Percentiles rank a stretch among this genome's conserved stretches.
Conservation (phyloP, 1,140 invertebrate genomes). For the Acromyrmex heyeri region DNA sequence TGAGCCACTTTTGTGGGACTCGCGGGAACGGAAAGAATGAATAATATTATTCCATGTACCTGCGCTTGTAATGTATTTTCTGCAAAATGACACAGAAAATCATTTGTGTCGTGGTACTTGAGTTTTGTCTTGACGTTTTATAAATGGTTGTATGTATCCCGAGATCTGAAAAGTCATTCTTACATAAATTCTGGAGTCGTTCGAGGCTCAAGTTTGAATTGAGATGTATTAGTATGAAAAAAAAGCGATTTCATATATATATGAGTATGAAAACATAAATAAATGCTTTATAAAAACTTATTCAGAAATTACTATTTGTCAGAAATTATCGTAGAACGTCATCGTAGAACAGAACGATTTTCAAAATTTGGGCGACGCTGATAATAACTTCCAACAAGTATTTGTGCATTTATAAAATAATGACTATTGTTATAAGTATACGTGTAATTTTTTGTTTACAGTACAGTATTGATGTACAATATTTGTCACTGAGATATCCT, state of each 20-base stretch:
- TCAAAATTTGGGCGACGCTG: no score
- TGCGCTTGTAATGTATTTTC: neutral
- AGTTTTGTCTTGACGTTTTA: conserved; percentile 28
- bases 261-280: neutral
- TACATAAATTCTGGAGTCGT: neutral
- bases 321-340: no score
- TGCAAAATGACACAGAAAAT: conserved; percentile 6
- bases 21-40: neutral
- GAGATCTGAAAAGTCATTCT: neutral
- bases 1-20: neutral
- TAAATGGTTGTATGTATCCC: neutral
- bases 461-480: no score
- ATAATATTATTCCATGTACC: neutral
- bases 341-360: no score
- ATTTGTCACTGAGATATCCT: no score
- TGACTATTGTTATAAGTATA: no score
- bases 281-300: neutral
- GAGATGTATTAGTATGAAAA: neutral
- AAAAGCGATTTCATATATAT: neutral
- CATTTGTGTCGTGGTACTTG: neutral
- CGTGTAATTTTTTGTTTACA: no score
- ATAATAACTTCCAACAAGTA: no score
- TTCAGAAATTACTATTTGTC: neutral
- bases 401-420: no score
- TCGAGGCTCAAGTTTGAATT: neutral